phyloP scores from a whole-genome alignment of 2,888 invertebrate species.

The Ophioninae sp. region DNA sequence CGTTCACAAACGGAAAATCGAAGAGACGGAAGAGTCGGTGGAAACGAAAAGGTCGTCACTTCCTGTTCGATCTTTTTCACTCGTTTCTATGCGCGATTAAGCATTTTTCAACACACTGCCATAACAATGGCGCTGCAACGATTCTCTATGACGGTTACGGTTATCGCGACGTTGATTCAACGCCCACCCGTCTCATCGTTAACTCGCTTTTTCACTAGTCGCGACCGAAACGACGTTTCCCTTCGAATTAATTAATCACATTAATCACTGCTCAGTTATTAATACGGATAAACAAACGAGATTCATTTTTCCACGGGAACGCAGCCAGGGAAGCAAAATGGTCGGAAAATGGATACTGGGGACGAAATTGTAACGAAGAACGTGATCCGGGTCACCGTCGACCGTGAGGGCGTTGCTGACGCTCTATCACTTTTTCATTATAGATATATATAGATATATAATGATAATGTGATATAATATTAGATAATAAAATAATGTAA shows the following conservation, averaged over 20 bases:
- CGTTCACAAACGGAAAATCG: neutral
- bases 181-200: neutral
- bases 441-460: neutral
- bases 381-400: constrained; percentile 62
- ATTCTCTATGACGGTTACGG: neutral
- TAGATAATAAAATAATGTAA: too few relatives aligned
- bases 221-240: neutral
- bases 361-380: constrained; percentile 38
- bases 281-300: constrained; percentile 47
- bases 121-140: neutral
- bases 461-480: neutral
- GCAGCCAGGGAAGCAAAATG: neutral
- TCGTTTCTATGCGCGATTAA: neutral
- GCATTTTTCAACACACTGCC: neutral
- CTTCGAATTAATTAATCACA: neutral
- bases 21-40: neutral
- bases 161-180: neutral
- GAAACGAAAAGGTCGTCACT: neutral
- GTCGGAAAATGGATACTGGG: constrained; percentile 18
- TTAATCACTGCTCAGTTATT: neutral
- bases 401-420: constrained; percentile 57
- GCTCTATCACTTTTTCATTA: constrained; percentile 10
- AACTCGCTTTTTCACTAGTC: neutral
- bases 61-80: neutral
- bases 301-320: constrained; percentile 24